Percentiles rank a stretch among this genome's conserved stretches.
Evolutionary conservation across 2,888 invertebrate species (phyloP).

Genomic region (Invenusta paracnida): DNA sequence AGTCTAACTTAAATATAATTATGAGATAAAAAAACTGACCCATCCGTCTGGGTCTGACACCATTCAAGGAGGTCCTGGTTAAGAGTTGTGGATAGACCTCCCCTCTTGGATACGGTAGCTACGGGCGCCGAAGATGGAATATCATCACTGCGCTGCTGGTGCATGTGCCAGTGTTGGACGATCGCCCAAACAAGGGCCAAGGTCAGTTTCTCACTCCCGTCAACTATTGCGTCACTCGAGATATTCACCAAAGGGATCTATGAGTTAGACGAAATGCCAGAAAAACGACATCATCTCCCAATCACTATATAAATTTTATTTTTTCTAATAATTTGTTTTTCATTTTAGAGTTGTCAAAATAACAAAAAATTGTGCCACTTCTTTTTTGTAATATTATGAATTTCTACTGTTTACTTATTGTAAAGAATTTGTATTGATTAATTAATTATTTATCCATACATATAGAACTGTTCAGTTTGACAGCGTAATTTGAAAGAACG

Average conservation of each 20-base stretch:
- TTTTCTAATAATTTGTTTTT: background rate
- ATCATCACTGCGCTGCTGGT: background rate
- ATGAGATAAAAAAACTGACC: conserved; percentile 77
- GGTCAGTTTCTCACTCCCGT: background rate
- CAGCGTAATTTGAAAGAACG: too few relatives aligned
- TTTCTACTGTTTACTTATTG: too few relatives aligned
- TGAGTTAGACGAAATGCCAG: too few relatives aligned
- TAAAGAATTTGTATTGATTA: too few relatives aligned
- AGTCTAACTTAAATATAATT: too few relatives aligned
- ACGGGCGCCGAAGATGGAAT: background rate
- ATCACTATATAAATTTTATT: background rate
- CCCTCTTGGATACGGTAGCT: too few relatives aligned
- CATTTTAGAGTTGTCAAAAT: background rate
- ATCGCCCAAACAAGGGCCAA: background rate
- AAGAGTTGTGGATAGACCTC: background rate
- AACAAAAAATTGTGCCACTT: background rate
- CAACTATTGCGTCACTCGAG: background rate
- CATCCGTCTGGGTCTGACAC: conserved; percentile 99
- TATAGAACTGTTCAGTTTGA: too few relatives aligned
- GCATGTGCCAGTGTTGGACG: background rate
- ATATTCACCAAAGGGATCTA: background rate
- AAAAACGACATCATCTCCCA: too few relatives aligned
- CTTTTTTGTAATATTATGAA: too few relatives aligned
- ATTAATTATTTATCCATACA: too few relatives aligned
- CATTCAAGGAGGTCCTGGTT: conserved; percentile 73